phyloP scores from a whole-genome alignment of 2,113 vertebrate genomes.

The chimpanzee (Pan troglodytes) region NHGRI_mPanTro3-v2.1_pri NC_072401.2:182796501-182797000 shows the following conservation, averaged over 20 bases:
- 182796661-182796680: neutral
- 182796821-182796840: neutral
- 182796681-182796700: neutral
- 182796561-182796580: neutral
- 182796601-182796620: neutral
- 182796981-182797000: neutral
- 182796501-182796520: neutral
- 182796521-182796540: neutral
- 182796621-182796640: neutral
- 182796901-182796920: neutral
- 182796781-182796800: neutral
- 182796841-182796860: neutral
- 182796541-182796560: neutral
- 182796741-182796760: neutral
- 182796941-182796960: neutral
- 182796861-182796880: neutral
- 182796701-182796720: rapidly evolving
- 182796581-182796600: neutral
- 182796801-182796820: neutral
- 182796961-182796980: neutral
- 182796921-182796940: neutral
- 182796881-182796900: neutral
- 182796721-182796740: neutral
- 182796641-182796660: rapidly evolving
- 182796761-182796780: neutral